phyloP scores from a whole-genome alignment of 2,113 vertebrate species.

The Cololabis saira region DNA sequence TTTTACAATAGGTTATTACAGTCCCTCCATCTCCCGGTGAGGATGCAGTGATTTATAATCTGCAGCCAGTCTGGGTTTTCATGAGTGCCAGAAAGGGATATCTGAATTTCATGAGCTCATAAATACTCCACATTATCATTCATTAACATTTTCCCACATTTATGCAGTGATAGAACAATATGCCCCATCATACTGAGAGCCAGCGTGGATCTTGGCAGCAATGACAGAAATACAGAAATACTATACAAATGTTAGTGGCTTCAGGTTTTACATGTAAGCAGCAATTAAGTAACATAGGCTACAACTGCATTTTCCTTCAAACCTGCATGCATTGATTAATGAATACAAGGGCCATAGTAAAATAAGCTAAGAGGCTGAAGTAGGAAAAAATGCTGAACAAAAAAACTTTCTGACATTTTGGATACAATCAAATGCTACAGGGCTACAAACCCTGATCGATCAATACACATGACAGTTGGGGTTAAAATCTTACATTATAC shows the following conservation, averaged over 20 bases:
- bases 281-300: too few relatives aligned
- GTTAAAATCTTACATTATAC: too few relatives aligned
- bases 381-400: too few relatives aligned
- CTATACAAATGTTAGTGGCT: too few relatives aligned
- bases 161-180: slow-evolving; percentile 30
- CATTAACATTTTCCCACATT: slow-evolving; percentile 57
- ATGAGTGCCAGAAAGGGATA: slow-evolving; percentile 31
- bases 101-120: slow-evolving; percentile 68
- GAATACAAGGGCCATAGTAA: not conserved
- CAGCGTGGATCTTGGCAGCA: not conserved
- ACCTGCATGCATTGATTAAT: too few relatives aligned
- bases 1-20: slow-evolving; percentile 37
- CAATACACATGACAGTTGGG: too few relatives aligned
- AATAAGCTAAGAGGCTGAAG: too few relatives aligned
- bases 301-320: too few relatives aligned
- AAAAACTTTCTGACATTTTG: too few relatives aligned
- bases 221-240: not conserved
- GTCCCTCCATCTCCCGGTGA: slow-evolving; percentile 24
- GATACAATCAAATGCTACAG: too few relatives aligned
- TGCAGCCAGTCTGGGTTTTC: slow-evolving; percentile 34
- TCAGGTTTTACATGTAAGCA: too few relatives aligned
- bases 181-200: slow-evolving; percentile 2
- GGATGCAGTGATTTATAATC: slow-evolving; percentile 49
- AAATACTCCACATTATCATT: slow-evolving; percentile 63
- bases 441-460: too few relatives aligned